A percentile compares a stretch with the other conserved stretches of the same genome.
Conservation (phyloP, 2,113 vertebrate species). For the Daphoenositta chrysoptera region DNA sequence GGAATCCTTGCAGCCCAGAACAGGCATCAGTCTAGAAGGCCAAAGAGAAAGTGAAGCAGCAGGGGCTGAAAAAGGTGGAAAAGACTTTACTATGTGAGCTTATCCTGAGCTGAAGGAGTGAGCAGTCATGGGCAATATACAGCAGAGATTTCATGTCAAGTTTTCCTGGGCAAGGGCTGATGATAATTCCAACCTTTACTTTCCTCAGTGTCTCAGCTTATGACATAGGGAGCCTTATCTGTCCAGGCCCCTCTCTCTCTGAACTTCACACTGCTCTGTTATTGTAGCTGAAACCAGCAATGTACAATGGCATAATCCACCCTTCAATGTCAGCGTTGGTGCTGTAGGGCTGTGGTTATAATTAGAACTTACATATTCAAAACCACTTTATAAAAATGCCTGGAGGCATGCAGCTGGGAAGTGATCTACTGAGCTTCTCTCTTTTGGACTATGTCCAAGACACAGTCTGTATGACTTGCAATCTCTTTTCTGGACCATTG, state of each 20-base stretch:
- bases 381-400: background rate
- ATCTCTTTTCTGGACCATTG: background rate
- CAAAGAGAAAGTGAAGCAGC: background rate
- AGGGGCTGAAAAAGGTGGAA: background rate
- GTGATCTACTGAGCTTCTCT: background rate
- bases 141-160: background rate
- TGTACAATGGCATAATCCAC: background rate
- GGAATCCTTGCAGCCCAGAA: constrained; percentile 79
- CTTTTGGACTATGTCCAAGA: background rate
- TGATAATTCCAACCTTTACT: background rate
- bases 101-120: background rate
- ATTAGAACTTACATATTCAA: background rate
- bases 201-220: background rate
- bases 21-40: constrained; percentile 74
- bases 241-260: background rate
- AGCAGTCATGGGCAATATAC: background rate
- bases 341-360: background rate
- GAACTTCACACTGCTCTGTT: background rate
- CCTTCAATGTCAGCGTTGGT: background rate
- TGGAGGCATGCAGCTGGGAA: background rate
- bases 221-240: background rate
- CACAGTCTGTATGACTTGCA: background rate
- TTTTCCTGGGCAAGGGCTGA: background rate
- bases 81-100: background rate
- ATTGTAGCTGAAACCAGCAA: background rate